Conservation (phyloP, 2,888 invertebrate genomes). For the Anoncus sp. region DNA sequence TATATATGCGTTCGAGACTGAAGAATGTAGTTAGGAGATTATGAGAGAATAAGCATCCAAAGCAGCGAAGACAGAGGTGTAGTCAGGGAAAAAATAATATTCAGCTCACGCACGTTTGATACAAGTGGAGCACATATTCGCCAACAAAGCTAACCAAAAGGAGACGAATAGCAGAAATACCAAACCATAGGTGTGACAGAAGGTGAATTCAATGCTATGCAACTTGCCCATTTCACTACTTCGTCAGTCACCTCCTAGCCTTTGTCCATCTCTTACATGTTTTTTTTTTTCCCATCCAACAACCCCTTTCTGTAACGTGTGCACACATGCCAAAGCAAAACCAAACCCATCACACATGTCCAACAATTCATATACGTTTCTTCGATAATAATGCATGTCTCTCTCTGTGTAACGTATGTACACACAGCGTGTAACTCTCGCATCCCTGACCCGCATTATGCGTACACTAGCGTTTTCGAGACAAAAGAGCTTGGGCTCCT, state of each 20-base stretch:
- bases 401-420: slow-evolving; percentile 27
- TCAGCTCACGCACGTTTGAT: slow-evolving; percentile 38
- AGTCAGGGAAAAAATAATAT: slow-evolving; percentile 26
- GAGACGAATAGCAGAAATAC: background rate
- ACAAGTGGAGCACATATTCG: slow-evolving; percentile 18
- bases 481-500: slow-evolving; percentile 75
- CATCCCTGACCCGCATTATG: slow-evolving; percentile 68
- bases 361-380: slow-evolving; percentile 3
- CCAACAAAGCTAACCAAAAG: slow-evolving; percentile 5
- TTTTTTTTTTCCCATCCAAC: slow-evolving; percentile 3
- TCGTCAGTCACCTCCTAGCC: slow-evolving; percentile 7
- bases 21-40: too few species aligned
- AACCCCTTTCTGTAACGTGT: slow-evolving; percentile 32
- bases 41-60: slow-evolving; percentile 20
- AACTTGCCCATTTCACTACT: slow-evolving; percentile 6
- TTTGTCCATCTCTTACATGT: background rate
- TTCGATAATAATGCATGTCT: slow-evolving; percentile 6
- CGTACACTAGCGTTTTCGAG: slow-evolving; percentile 69
- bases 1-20: background rate
- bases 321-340: slow-evolving; percentile 14
- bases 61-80: slow-evolving; percentile 23
- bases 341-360: background rate
- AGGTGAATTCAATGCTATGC: slow-evolving; percentile 7
- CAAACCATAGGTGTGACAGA: background rate
- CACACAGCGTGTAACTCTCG: slow-evolving; percentile 33